A percentile compares a stretch with the other conserved stretches of the same genome.
Evolutionary conservation across 2,888 invertebrate genomes (phyloP).

Genomic region (Adelognathus sp.): DNA sequence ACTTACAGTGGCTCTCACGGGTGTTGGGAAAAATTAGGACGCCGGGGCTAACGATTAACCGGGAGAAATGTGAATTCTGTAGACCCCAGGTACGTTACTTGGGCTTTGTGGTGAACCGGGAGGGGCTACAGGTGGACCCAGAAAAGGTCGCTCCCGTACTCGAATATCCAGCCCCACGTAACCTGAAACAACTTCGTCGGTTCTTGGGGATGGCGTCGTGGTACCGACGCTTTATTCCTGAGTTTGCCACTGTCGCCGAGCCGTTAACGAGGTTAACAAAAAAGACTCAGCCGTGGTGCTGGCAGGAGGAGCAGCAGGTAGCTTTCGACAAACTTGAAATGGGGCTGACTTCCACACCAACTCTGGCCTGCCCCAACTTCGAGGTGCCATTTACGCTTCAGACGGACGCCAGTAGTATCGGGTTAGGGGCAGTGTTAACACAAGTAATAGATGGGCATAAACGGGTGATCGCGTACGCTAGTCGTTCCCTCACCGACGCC

Average conservation of each 20-base stretch:
- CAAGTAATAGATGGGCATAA: too few relatives aligned
- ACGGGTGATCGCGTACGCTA: too few relatives aligned
- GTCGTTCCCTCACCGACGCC: conserved; percentile 39
- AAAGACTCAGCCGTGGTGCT: background rate
- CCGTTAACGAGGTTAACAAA: background rate
- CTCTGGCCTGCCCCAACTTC: conserved; percentile 2
- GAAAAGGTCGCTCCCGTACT: conserved; percentile 16
- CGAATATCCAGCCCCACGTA: conserved; percentile 2
- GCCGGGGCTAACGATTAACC: conserved; percentile 15
- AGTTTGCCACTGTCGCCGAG: too few relatives aligned
- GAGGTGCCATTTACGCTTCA: too few relatives aligned
- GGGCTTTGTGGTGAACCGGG: conserved; percentile 15
- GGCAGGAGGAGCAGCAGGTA: background rate
- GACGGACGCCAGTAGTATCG: too few relatives aligned
- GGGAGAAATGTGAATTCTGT: conserved; percentile 40
- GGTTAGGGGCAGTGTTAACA: too few relatives aligned
- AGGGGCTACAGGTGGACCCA: conserved; percentile 10
- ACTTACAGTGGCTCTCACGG: background rate
- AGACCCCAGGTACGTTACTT: conserved; percentile 31
- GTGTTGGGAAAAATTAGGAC: background rate
- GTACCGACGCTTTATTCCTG: too few relatives aligned
- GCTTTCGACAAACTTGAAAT: background rate
- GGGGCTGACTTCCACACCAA: background rate
- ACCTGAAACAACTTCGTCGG: conserved; percentile 11
- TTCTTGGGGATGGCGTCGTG: conserved; percentile 31